Conservation (phyloP, 2,113 vertebrate species). For the Periophthalmus modestus region DNA sequence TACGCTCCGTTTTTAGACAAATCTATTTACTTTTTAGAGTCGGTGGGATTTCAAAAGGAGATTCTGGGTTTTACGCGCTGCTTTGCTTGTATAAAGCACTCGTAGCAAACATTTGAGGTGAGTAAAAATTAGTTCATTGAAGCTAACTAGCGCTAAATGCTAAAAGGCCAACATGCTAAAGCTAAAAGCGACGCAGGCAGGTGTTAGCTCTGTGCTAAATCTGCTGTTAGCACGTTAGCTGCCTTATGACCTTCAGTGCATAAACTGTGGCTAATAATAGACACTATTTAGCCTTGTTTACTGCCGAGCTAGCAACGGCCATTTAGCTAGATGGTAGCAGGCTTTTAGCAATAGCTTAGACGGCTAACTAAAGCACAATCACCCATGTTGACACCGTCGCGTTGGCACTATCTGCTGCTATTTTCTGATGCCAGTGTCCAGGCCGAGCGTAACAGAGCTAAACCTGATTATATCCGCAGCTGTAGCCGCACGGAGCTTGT, state of each 20-base stretch:
- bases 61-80: constrained; percentile 12
- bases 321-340: constrained; percentile 21
- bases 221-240: constrained; percentile 24
- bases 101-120: constrained; percentile 43
- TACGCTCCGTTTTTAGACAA: constrained; percentile 42
- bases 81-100: constrained; percentile 11
- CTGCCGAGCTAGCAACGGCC: constrained; percentile 17
- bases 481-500: not conserved
- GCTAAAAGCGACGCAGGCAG: constrained; percentile 64
- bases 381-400: constrained; percentile 53
- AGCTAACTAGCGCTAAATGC: constrained; percentile 42
- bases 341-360: constrained; percentile 29
- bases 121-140: constrained; percentile 33
- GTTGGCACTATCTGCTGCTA: constrained; percentile 58
- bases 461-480: constrained; percentile 5
- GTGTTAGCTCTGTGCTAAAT: constrained; percentile 52
- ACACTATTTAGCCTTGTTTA: constrained; percentile 23
- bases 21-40: constrained; percentile 25
- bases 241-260: constrained; percentile 65
- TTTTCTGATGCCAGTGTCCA: constrained; percentile 27
- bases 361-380: constrained; percentile 44
- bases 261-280: constrained; percentile 29
- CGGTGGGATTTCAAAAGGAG: constrained; percentile 9
- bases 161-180: constrained; percentile 36
- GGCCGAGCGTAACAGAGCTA: constrained; percentile 41